Percentiles rank a stretch among this genome's conserved stretches.
Evolutionary conservation across 2,888 invertebrate genomes (phyloP).

Genomic region (Trisateles emortualis): DNA sequence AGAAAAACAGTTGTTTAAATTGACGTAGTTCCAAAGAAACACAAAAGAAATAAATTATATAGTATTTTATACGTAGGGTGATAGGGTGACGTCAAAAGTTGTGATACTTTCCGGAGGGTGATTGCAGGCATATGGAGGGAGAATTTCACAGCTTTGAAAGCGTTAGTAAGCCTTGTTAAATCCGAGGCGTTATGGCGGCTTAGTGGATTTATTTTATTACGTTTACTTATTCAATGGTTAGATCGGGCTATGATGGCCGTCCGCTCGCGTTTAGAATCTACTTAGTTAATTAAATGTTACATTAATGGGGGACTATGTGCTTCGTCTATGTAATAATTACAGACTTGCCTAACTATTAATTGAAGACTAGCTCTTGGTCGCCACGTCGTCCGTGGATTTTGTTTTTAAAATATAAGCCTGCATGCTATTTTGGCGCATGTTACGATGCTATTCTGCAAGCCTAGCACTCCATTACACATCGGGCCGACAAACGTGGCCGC

Average conservation of each 20-base stretch:
- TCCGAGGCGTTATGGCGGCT: constrained; percentile 67
- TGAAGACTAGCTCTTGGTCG: no score
- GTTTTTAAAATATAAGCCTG: no score
- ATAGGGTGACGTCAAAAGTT: constrained; percentile 33
- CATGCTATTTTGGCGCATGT: no score
- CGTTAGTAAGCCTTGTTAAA: constrained; percentile 72
- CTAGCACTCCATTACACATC: no score
- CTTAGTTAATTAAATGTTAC: constrained; percentile 73
- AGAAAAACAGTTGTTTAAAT: constrained; percentile 9
- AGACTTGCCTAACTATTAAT: no score
- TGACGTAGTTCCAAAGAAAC: constrained; percentile 23
- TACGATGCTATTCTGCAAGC: no score
- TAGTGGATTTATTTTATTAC: constrained; percentile 80
- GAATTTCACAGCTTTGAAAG: constrained; percentile 68
- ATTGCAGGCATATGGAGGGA: constrained; percentile 55
- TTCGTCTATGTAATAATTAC: no score
- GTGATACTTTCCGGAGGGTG: constrained; percentile 45
- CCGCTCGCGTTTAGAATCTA: constrained; percentile 60
- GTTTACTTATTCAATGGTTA: constrained; percentile 72
- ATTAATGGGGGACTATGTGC: constrained; percentile 47
- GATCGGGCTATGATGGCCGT: constrained; percentile 65
- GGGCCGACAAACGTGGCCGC: no score
- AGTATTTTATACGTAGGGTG: constrained; percentile 31
- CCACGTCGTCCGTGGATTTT: no score
- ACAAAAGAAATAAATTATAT: constrained; percentile 35